phyloP scores from a whole-genome alignment of 2,888 invertebrate species.

The Lymantria dispar region DNA sequence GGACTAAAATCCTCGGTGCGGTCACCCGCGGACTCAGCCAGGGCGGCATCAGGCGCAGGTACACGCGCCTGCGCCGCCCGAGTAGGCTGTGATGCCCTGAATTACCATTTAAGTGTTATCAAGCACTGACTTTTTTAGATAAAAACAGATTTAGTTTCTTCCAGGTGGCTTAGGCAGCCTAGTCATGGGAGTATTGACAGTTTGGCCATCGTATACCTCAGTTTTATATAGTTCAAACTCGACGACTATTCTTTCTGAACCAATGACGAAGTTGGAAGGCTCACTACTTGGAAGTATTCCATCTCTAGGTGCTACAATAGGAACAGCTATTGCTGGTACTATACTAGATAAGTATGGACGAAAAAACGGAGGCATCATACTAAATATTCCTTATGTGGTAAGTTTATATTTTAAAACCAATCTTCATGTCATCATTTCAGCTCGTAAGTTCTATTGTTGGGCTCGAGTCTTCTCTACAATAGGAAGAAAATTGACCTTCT shows the following conservation, averaged over 20 bases:
- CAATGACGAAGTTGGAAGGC: constrained; percentile 49
- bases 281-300: constrained; percentile 56
- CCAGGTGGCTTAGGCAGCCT: constrained; percentile 6
- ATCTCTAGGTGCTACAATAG: constrained; percentile 47
- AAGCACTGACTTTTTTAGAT: no score
- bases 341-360: constrained; percentile 50
- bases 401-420: constrained; percentile 23
- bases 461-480: no score
- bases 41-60: no score
- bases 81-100: no score
- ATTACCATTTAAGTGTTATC: not conserved
- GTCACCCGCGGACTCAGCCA: no score
- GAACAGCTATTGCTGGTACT: constrained; percentile 41
- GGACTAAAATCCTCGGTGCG: no score
- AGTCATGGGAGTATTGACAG: not conserved
- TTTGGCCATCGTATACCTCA: constrained; percentile 8
- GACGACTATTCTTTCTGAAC: constrained; percentile 1
- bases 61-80: no score
- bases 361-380: constrained; percentile 41
- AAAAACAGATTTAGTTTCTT: not conserved
- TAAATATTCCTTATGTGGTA: constrained; percentile 76
- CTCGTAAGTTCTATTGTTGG: no score
- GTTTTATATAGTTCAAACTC: constrained; percentile 5
- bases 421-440: no score
- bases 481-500: no score